phyloP scores from a whole-genome alignment of 2,113 vertebrate genomes.

The Pteronura brasiliensis region DNA sequence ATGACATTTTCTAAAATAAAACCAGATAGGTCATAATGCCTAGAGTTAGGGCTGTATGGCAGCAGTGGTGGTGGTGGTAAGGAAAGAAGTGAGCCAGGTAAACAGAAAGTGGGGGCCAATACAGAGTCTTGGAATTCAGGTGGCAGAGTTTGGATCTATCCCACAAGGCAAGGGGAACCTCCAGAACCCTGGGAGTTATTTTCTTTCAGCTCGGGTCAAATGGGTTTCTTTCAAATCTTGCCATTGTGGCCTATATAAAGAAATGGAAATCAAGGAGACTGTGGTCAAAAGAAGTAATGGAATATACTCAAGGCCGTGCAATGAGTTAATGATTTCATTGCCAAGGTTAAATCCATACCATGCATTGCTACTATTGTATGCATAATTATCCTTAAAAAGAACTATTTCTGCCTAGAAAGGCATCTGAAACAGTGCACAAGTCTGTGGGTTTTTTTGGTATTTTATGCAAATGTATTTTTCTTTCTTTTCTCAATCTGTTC shows the following conservation, averaged over 20 bases:
- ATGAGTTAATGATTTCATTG: neutral
- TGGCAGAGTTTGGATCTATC: neutral
- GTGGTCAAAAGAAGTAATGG: neutral
- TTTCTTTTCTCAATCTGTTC: slow-evolving; percentile 52
- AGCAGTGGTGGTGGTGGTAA: neutral
- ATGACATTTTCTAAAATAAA: neutral
- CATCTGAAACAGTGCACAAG: slow-evolving; percentile 45
- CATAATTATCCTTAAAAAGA: slow-evolving; percentile 35
- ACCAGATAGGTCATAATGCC: neutral
- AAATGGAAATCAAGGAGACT: neutral
- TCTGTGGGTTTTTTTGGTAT: slow-evolving; percentile 7
- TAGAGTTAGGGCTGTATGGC: neutral
- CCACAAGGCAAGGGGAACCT: neutral
- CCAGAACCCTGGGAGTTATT: neutral
- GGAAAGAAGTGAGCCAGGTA: neutral
- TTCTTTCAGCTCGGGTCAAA: neutral
- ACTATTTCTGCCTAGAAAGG: slow-evolving; percentile 44
- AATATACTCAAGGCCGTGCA: neutral
- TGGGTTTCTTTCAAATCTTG: neutral
- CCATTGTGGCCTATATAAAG: neutral
- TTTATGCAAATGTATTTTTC: slow-evolving; percentile 46
- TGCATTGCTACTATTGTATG: neutral
- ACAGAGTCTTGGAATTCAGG: neutral
- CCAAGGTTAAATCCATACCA: slow-evolving; percentile 7
- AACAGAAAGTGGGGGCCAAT: neutral